Evolutionary conservation across 2,113 vertebrate species (phyloP).

Genomic region (Lontra canadensis): DNA sequence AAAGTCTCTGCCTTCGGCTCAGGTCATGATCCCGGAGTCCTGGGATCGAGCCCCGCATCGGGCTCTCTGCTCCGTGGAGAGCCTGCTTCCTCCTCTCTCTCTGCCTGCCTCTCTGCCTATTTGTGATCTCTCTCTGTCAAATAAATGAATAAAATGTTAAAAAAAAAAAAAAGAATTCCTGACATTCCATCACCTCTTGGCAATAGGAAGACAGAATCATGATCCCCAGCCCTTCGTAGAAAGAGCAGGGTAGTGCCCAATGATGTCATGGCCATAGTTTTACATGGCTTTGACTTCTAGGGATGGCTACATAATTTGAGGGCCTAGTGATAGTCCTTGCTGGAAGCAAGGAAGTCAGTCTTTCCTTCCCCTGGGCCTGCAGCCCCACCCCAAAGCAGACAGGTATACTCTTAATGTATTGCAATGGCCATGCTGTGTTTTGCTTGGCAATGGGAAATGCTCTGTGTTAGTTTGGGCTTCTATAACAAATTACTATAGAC

Average conservation of each 20-base stretch:
- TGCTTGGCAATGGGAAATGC: background rate
- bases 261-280: background rate
- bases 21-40: too few relatives aligned
- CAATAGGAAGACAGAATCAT: background rate
- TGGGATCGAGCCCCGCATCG: too few relatives aligned
- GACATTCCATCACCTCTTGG: background rate
- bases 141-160: too few relatives aligned
- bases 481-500: background rate
- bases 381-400: background rate
- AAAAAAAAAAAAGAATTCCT: background rate
- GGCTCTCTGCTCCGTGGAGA: too few relatives aligned
- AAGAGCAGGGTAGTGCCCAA: background rate
- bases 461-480: background rate
- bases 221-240: background rate
- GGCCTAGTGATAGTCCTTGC: background rate
- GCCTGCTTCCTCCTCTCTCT: too few relatives aligned
- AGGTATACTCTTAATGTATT: background rate
- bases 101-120: too few relatives aligned
- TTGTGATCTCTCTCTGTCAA: too few relatives aligned
- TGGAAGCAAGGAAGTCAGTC: background rate
- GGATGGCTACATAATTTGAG: background rate
- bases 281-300: background rate
- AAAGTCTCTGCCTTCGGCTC: too few relatives aligned
- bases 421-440: background rate
- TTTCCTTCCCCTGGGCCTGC: background rate